These are phyloP conservation scores for Echeneis naucrates DNA, from an alignment of 2,797 vertebrate species.

Conservation along the genomic window DNA sequence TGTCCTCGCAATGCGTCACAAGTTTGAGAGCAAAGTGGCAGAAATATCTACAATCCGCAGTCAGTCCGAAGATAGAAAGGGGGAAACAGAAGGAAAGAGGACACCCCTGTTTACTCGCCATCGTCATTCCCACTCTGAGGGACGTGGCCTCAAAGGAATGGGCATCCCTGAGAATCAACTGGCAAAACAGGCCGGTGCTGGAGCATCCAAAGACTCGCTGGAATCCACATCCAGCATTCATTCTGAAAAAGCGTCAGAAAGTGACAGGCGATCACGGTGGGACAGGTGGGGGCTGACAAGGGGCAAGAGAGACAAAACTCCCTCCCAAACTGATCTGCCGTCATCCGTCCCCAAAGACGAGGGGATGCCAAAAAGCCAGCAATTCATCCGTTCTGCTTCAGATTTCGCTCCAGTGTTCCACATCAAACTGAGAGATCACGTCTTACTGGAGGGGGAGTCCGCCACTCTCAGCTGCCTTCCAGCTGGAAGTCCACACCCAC, in stretches of 20 bases:
- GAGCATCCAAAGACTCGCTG: constrained; percentile 89
- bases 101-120: constrained; percentile 85
- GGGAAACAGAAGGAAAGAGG: constrained; percentile 81
- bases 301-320: constrained; percentile 88
- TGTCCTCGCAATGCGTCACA: constrained; percentile 84
- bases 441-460: constrained; percentile 92
- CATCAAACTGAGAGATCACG: constrained; percentile 95
- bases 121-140: constrained; percentile 89
- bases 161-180: constrained; percentile 89
- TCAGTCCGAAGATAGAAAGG: constrained; percentile 86
- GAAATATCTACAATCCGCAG: constrained; percentile 87
- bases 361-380: constrained; percentile 64
- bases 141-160: constrained; percentile 86
- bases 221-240: constrained; percentile 87
- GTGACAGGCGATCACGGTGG: constrained; percentile 87
- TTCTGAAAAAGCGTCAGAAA: constrained; percentile 81
- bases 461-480: constrained; percentile 94
- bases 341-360: constrained; percentile 82
- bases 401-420: constrained; percentile 96
- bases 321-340: constrained; percentile 87
- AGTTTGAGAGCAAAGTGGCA: constrained; percentile 89
- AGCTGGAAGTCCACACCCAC: constrained; percentile 91
- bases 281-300: constrained; percentile 92
- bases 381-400: constrained; percentile 85
- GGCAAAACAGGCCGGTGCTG: constrained; percentile 72